A percentile compares a stretch with the other conserved stretches of the same genome.
Evolutionary conservation across 2,113 vertebrate genomes (phyloP).

Genomic region (Mesoclemmys tuberculata): DNA sequence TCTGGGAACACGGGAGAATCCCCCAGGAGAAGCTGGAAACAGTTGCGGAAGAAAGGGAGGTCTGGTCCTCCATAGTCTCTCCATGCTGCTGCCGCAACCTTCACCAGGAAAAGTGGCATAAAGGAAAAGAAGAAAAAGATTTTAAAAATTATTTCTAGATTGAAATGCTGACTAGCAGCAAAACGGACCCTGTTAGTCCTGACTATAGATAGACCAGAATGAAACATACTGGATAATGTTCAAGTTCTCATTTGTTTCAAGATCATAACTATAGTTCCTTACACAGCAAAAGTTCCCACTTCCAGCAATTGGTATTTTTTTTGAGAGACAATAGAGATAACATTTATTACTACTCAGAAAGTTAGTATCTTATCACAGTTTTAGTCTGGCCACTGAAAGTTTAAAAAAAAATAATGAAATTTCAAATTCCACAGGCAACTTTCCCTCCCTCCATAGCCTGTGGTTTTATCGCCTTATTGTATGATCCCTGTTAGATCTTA

Average conservation of each 20-base stretch:
- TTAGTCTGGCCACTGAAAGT: background rate
- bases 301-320: conserved; percentile 46
- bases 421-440: background rate
- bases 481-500: background rate
- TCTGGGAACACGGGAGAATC: too few relatives aligned
- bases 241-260: conserved; percentile 46
- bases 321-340: conserved; percentile 10
- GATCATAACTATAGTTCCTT: conserved; percentile 35
- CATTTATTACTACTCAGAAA: conserved; percentile 27
- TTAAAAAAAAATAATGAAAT: background rate
- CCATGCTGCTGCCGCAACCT: too few relatives aligned
- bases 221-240: conserved; percentile 33
- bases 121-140: too few relatives aligned
- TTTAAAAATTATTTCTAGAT: background rate
- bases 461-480: background rate
- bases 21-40: too few relatives aligned
- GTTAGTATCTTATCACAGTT: background rate
- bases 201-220: conserved; percentile 46
- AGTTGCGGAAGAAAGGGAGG: too few relatives aligned
- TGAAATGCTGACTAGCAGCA: conserved; percentile 27
- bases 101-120: too few relatives aligned
- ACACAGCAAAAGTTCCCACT: conserved; percentile 42
- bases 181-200: conserved; percentile 33
- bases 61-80: too few relatives aligned
- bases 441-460: background rate